Evolutionary conservation across 2,113 vertebrate species (phyloP), one percentile per base, ranked within the genome.

Genomic region (Pterocles burchelli): DNA sequence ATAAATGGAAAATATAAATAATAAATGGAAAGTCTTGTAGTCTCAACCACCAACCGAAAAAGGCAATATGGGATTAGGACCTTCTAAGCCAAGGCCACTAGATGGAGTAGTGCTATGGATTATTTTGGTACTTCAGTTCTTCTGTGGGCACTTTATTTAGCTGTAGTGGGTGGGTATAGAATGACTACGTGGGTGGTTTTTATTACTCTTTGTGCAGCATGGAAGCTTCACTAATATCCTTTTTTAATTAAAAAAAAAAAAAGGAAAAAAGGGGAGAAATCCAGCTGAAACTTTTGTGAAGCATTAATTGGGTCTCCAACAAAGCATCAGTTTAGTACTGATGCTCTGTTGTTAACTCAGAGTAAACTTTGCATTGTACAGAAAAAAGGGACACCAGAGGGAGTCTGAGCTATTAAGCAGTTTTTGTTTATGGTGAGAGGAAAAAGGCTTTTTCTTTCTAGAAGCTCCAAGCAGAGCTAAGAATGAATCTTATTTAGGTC

Each of bases 41-140:
- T 76, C 21, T 1, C 2, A 7, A 59, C 19, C 54, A 26, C 10
- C 59, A 52, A 4, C 22, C 31, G 3, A 63, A 74, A 77, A 49
- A 58, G 26, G 25, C 1, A 0, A 4, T 55, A 11, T 6, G 33
- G 28, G 17, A 33, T 70, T 85, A 34, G 54, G 34, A 26, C 36
- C 54, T 57, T 87, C 29, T 70, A 31, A 71, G 29, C 31, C 58
- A 51, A 34, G 73, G 34, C 97, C 98, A 59, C 96, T 97, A 98
- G 98, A 63, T 95, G 98, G 97, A 73, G 96, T 67, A 62, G 22
- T 96, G 86, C 49, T 36, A 36, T 91, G 62, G 14, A 3, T 79
- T 73, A 26, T 57, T 85, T 79, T 38, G 31, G 3, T 82, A 3
- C 46, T 65, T 91, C n/a, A 24, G 48, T 36, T 65, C n/a, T n/a